Evolutionary conservation across 2,113 vertebrate species (phyloP).

Genomic region (Mastomys natalensis): DNA sequence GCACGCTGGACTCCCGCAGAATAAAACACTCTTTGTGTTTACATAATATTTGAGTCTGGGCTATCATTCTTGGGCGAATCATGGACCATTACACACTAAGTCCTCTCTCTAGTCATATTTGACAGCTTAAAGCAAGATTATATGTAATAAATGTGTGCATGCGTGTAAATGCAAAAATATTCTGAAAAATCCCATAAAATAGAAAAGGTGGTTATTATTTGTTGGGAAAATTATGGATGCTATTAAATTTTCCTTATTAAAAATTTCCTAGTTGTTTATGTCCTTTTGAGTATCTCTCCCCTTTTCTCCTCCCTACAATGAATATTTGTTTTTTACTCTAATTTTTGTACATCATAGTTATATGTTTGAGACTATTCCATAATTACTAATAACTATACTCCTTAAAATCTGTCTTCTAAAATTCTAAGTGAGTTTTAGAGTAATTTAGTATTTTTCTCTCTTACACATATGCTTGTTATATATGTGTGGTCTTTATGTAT

Average conservation of each 20-base stretch:
- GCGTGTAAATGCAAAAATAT: neutral
- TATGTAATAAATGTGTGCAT: neutral
- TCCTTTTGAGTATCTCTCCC: neutral
- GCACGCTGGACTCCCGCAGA: too few relatives aligned
- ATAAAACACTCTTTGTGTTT: too few relatives aligned
- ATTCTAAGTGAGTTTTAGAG: slow-evolving; percentile 33
- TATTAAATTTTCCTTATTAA: neutral
- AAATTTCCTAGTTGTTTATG: neutral
- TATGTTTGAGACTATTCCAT: neutral
- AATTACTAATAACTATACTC: slow-evolving; percentile 18
- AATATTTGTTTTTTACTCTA: neutral
- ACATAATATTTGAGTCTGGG: too few relatives aligned
- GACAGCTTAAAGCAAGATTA: neutral
- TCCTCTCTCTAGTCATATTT: neutral
- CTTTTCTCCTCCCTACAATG: neutral
- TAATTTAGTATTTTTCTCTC: neutral
- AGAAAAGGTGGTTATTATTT: neutral
- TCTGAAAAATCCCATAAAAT: slow-evolving; percentile 14
- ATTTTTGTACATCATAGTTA: neutral
- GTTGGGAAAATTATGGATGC: neutral
- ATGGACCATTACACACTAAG: neutral
- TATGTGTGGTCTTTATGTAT: neutral
- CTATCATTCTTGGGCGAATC: too few relatives aligned
- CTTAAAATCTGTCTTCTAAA: neutral
- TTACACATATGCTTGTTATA: neutral